Conservation (phyloP, 1,140 invertebrate species). For the Drosophila teissieri region DNA sequence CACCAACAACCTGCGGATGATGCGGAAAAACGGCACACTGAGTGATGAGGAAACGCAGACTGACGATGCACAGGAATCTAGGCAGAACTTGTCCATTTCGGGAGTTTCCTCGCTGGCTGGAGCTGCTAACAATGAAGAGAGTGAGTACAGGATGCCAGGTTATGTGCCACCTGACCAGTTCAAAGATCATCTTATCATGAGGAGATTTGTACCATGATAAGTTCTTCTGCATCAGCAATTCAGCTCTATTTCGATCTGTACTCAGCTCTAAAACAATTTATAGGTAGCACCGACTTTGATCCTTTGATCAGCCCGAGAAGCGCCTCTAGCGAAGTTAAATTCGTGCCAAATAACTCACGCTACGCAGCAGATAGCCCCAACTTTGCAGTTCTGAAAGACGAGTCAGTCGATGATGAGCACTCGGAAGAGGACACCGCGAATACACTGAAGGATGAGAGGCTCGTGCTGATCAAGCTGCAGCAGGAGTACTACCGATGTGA, state of each 20-base stretch:
- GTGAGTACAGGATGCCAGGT: neutral
- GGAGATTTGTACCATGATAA: no score
- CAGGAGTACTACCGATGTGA: constrained; percentile 8
- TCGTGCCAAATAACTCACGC: no score
- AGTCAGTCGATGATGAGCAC: neutral
- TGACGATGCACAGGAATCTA: neutral
- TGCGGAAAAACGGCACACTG: neutral
- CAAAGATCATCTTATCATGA: no score
- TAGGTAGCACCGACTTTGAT: neutral
- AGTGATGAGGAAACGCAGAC: neutral
- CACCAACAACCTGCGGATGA: neutral
- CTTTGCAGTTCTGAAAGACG: neutral
- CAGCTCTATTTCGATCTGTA: no score
- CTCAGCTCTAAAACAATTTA: no score
- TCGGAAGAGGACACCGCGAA: neutral
- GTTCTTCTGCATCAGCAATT: no score
- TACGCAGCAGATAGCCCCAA: neutral
- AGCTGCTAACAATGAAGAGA: neutral
- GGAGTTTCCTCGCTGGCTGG: neutral
- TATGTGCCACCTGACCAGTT: no score
- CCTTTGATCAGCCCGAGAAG: neutral
- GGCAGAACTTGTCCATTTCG: neutral
- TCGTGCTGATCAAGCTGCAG: constrained; percentile 5
- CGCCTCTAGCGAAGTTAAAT: neutral
- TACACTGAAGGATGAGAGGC: neutral